Base-by-base conservation (phyloP, 2,797 vertebrate species). In the Phataginus tricuspis region DNA sequence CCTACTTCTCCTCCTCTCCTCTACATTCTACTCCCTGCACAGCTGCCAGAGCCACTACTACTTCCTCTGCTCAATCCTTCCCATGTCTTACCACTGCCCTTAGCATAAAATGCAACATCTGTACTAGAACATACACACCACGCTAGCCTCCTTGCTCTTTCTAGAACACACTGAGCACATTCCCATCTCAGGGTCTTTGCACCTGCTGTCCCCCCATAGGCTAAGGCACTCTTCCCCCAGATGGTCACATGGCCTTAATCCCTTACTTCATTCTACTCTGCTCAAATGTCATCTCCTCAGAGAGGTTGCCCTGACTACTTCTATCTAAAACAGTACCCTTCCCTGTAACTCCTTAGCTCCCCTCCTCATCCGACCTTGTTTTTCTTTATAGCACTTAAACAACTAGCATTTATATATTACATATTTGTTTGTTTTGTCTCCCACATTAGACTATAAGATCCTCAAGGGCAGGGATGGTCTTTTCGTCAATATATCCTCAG, bases 231-330 rank as follows among this genome's bases (percentile, higher is more conserved):
- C 23, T 14, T 51, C 59, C 74, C 45, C 2, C 1, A 25, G 2
- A 63, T 0, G 23, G 55, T 8, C 55, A 34, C 0, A 0, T 11
- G 64, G 55, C 55, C 37, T 79, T 57, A 51, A 9, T 49, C 39
- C 25, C 31, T 55, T 6, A 59, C 31, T 77, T 53, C 59, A 85
- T 34, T 71, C 63, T n/a, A 42, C 55, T 37, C 34, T 55, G 29
- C 45, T 57, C 16, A 14, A 12, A 19, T 57, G 37, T 4, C 42
- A 37, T 1, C 64, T 37, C 37, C 37, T 57, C 51, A 31, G 45
- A 77, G 37, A 45, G 8, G 57, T 64, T 91, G 19, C 34, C 31
- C 8, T 27, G 7, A 37, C 4, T 5, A 34, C 27, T 34, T 45
- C n/a, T 69, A 29, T 16, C 31, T n/a, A 57, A 49, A 86, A 79